Evolutionary conservation across 2,113 vertebrate genomes (phyloP).

Genomic region (Trogon melanurus): DNA sequence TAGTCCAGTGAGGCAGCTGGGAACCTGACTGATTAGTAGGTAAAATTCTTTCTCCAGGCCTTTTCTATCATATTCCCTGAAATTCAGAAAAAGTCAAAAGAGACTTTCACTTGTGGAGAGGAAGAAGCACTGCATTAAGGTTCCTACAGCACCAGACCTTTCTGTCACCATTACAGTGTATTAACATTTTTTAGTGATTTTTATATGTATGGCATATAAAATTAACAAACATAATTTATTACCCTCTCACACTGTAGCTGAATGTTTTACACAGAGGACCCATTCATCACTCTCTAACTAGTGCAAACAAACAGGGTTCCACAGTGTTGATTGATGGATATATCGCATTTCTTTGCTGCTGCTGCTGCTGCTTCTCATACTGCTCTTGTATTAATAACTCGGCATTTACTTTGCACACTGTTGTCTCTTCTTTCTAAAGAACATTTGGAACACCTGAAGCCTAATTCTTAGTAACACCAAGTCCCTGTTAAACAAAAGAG

Average conservation of each 20-base stretch:
- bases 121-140: neutral
- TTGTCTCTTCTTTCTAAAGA: constrained; percentile 34
- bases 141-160: neutral
- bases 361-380: constrained; percentile 53
- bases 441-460: constrained; percentile 34
- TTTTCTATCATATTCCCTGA: neutral
- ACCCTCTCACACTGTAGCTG: constrained; percentile 47
- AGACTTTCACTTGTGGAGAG: neutral
- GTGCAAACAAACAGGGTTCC: constrained; percentile 68
- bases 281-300: constrained; percentile 71
- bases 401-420: constrained; percentile 43
- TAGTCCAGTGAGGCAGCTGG: neutral
- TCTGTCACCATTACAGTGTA: neutral
- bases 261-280: constrained; percentile 66
- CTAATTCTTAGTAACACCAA: constrained; percentile 32
- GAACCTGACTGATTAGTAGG: neutral
- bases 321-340: constrained; percentile 62
- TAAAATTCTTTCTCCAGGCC: neutral
- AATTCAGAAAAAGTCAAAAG: constrained; percentile 18
- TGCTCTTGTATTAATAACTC: constrained; percentile 56
- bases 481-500: neutral
- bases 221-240: constrained; percentile 72
- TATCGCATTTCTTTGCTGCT: constrained; percentile 55
- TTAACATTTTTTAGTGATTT: constrained; percentile 58
- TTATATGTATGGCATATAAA: constrained; percentile 42